Evolutionary conservation across 1,140 invertebrate genomes (phyloP), one percentile per base, ranked within the genome.

Genomic region (Drosophila melanica): DNA sequence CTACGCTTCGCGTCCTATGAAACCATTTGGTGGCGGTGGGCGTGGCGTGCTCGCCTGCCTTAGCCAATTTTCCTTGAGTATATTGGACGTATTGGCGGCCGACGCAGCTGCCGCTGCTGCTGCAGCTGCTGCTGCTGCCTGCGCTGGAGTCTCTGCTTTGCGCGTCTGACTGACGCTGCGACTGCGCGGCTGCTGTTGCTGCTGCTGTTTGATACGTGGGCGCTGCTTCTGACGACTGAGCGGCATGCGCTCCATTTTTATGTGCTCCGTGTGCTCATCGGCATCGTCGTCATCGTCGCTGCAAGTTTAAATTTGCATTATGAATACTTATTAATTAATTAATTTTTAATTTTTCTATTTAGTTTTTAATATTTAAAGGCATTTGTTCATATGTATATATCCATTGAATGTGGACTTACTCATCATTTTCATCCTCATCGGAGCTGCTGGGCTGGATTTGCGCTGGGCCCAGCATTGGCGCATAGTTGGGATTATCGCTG

Each of bases 1-100:
- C 75, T 86, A 90, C 71, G 82, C 77, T 62, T 91, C 90, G 57
- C 87, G 79, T 20, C 90, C 90, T n/a, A 91, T 90, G 69, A 91
- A 91, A 64, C 90, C 90, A 57, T 91, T 91, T 4, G 90, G 90
- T 8, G 90, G 90, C 30, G 87, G 90, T 14, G 78, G 81, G 42
- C 79, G 65, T 37, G 77, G 42, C 48, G 74, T 53, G 14, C 60
- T 69, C 23, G 67, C 23, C 59, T 87, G 76, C 14, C 76, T 58
- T 41, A 91, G 62, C 90, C 90, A 91, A 67, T 86, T 90, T 45
- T 91, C 90, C 64, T 91, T 91, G 11, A 86, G 71, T 44, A 77
- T 37, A 47, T 89, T 90, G 47, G 81, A 81, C 50, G 63, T 63
- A 55, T 90, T 89, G 44, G 51, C 47, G n/a, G 69, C 59, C 9